These are phyloP conservation scores for Drosophila parthenogenetica DNA, from an alignment of 2,888 invertebrate species.

Conservation along the genomic window DNA sequence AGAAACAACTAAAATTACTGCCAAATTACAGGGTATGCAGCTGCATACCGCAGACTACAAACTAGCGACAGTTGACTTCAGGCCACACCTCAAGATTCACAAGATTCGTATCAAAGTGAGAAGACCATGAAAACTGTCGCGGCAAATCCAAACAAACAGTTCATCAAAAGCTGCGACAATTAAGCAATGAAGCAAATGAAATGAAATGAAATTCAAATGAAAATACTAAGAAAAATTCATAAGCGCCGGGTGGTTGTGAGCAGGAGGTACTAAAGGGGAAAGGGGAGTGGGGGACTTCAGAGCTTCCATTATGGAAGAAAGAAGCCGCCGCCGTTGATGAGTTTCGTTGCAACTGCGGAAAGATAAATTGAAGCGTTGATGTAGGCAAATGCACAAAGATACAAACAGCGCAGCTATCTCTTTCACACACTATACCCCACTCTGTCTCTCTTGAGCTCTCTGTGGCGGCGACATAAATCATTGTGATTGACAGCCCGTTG, in stretches of 20 bases:
- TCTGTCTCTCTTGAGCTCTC: not conserved
- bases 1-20: constrained; percentile 19
- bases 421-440: constrained; percentile 23
- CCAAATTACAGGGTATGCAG: constrained; percentile 65
- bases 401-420: constrained; percentile 52
- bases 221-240: constrained; percentile 52
- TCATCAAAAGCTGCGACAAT: constrained; percentile 80
- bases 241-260: constrained; percentile 60
- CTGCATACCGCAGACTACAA: not conserved
- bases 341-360: constrained; percentile 79
- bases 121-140: constrained; percentile 70
- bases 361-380: constrained; percentile 82
- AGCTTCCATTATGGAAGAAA: constrained; percentile 69
- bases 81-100: constrained; percentile 51
- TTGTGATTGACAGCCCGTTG: constrained; percentile 85
- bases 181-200: constrained; percentile 65
- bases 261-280: not conserved
- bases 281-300: not conserved
- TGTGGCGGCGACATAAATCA: constrained; percentile 85
- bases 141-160: constrained; percentile 82
- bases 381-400: constrained; percentile 74
- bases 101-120: constrained; percentile 21
- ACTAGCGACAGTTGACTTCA: constrained; percentile 7
- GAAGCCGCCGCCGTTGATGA: constrained; percentile 76
- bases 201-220: constrained; percentile 79